Evolutionary conservation across 2,113 vertebrate genomes (phyloP).

Genomic region (Gila orcuttii): DNA sequence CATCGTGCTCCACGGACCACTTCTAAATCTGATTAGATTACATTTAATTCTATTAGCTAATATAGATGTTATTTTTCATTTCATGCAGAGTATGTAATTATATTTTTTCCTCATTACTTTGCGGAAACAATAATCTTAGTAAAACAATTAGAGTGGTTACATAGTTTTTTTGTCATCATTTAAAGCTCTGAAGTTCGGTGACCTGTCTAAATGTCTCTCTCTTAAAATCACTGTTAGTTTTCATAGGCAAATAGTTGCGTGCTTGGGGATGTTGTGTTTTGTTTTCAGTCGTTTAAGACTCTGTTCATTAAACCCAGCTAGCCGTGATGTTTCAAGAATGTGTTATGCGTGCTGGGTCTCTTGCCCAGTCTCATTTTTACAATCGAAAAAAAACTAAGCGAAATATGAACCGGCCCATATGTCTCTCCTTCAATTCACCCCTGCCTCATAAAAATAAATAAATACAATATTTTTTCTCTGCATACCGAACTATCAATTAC

Average conservation of each 20-base stretch:
- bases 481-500: conserved; percentile 64
- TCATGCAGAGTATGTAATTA: conserved; percentile 33
- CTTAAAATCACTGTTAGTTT: conserved; percentile 33
- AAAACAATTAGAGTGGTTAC: not conserved
- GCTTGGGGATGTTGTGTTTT: conserved; percentile 28
- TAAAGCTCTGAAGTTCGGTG: conserved; percentile 5
- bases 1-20: conserved; percentile 25
- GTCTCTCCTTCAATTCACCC: conserved; percentile 65
- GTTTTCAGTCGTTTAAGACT: conserved; percentile 57
- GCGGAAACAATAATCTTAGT: conserved; percentile 32
- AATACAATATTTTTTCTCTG: conserved; percentile 54
- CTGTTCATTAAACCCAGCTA: conserved; percentile 57
- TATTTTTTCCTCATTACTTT: conserved; percentile 38
- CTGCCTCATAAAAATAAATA: conserved; percentile 66
- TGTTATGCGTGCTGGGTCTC: conserved; percentile 57
- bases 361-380: conserved; percentile 49
- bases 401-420: conserved; percentile 62
- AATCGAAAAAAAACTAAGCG: conserved; percentile 27
- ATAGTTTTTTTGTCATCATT: conserved; percentile 30
- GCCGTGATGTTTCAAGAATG: conserved; percentile 71
- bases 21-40: conserved; percentile 43
- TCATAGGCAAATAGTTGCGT: conserved; percentile 37
- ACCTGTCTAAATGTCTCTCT: conserved; percentile 7
- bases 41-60: conserved; percentile 41
- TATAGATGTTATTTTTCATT: conserved; percentile 51